These are phyloP conservation scores for Furcula furcula DNA, from an alignment of 2,888 invertebrate genomes.

Conservation along the genomic window DNA sequence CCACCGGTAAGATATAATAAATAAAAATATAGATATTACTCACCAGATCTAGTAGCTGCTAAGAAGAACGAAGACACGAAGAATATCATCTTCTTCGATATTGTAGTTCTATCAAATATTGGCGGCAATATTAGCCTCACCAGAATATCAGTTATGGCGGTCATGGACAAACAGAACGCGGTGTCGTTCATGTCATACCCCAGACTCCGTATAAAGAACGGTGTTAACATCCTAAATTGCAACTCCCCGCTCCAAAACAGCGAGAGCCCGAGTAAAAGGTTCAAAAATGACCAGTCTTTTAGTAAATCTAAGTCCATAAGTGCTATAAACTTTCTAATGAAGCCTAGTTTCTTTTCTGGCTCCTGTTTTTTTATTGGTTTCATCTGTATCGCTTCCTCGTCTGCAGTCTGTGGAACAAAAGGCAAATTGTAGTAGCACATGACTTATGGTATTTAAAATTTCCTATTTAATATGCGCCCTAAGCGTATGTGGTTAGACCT, in stretches of 20 bases:
- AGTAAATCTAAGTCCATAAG: conserved; percentile 87
- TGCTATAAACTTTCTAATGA: conserved; percentile 80
- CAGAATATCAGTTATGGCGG: conserved; percentile 87
- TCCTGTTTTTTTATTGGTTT: conserved; percentile 65
- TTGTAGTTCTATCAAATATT: conserved; percentile 85
- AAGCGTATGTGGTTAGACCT: no score
- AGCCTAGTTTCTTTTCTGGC: conserved; percentile 60
- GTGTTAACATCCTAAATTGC: conserved; percentile 88
- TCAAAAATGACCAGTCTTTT: conserved; percentile 87
- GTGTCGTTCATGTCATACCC: conserved; percentile 85
- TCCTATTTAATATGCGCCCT: no score
- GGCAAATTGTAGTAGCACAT: no score
- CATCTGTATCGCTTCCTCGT: conserved; percentile 75
- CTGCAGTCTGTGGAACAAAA: conserved; percentile 72
- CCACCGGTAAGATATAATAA: no score
- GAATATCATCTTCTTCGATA: conserved; percentile 87
- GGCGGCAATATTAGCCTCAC: conserved; percentile 88
- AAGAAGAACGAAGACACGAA: conserved; percentile 87
- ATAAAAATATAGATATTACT: conserved; percentile 36
- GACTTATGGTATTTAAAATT: no score
- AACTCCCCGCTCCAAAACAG: conserved; percentile 89
- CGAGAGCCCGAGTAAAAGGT: conserved; percentile 86
- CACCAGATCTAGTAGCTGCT: conserved; percentile 87
- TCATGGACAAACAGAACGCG: conserved; percentile 88
- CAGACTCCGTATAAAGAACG: conserved; percentile 84